phyloP scores from a whole-genome alignment of 2,888 invertebrate genomes.

The Andrena bicolor region DNA sequence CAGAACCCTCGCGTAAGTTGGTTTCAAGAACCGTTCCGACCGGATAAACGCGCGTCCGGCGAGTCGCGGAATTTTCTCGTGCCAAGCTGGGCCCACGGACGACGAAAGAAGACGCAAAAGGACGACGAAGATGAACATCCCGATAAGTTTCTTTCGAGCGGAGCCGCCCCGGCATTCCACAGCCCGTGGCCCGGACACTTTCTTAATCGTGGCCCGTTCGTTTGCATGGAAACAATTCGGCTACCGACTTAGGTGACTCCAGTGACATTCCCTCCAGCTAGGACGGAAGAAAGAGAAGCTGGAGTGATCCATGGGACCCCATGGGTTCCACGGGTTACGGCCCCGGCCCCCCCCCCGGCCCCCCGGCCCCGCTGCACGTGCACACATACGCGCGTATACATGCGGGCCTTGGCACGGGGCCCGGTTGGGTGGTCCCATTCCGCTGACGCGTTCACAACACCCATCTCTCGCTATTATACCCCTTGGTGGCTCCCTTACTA shows the following conservation, averaged over 20 bases:
- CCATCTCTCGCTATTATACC: constrained; percentile 81
- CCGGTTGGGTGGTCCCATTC: constrained; percentile 83
- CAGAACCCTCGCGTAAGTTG: not conserved
- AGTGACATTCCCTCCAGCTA: constrained; percentile 71
- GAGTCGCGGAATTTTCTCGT: constrained; percentile 55
- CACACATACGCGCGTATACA: constrained; percentile 65
- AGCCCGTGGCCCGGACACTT: constrained; percentile 68
- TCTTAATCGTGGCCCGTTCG: constrained; percentile 74
- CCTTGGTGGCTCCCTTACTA: constrained; percentile 78
- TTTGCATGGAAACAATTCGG: constrained; percentile 76
- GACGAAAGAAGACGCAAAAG: constrained; percentile 56
- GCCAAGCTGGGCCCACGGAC: constrained; percentile 1
- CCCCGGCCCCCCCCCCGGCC: constrained; percentile 50
- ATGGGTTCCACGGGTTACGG: constrained; percentile 72
- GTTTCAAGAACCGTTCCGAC: not conserved
- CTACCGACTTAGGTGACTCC: constrained; percentile 76
- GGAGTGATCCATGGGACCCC: constrained; percentile 76
- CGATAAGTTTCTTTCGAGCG: constrained; percentile 68
- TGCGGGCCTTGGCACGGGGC: constrained; percentile 79
- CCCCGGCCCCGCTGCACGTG: constrained; percentile 60
- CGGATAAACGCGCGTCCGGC: constrained; percentile 19
- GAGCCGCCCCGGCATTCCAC: constrained; percentile 68
- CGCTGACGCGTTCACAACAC: constrained; percentile 83
- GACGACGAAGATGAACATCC: constrained; percentile 69
- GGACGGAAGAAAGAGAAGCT: constrained; percentile 49